Percentiles rank a stretch among this genome's conserved stretches.
Conservation (phyloP, 2,888 invertebrate genomes). For the Hemithea aestivaria region DNA sequence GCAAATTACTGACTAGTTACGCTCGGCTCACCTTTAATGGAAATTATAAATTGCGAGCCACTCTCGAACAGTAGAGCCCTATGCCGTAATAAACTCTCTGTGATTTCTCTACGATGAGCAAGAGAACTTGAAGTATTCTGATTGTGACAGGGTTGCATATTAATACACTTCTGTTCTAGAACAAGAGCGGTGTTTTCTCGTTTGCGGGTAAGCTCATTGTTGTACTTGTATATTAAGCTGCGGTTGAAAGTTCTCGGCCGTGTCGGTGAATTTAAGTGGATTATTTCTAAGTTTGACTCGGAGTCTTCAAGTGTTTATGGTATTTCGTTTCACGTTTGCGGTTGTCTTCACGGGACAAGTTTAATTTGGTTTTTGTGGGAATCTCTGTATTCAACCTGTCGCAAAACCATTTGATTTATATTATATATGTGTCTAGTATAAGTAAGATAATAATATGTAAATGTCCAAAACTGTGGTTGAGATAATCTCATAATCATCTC, state of each 20-base stretch:
- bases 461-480: too few relatives aligned
- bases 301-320: slow-evolving; percentile 29
- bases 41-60: slow-evolving; percentile 27
- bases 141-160: slow-evolving; percentile 7
- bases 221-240: slow-evolving; percentile 58
- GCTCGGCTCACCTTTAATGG: slow-evolving; percentile 27
- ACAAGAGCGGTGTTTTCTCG: slow-evolving; percentile 26
- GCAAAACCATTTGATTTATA: slow-evolving; percentile 3
- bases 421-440: too few relatives aligned
- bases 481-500: too few relatives aligned
- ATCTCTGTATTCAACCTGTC: background rate
- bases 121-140: background rate
- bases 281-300: slow-evolving; percentile 48
- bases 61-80: slow-evolving; percentile 1
- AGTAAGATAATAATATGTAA: too few relatives aligned
- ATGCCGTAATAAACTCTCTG: background rate
- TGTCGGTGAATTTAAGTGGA: slow-evolving; percentile 62
- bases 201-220: slow-evolving; percentile 50
- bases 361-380: slow-evolving; percentile 1
- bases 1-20: slow-evolving; percentile 27
- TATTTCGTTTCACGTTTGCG: slow-evolving; percentile 24
- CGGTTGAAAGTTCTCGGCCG: slow-evolving; percentile 44
- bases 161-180: slow-evolving; percentile 5
- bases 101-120: background rate
- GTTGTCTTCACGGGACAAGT: slow-evolving; percentile 6